Evolutionary conservation across 2,797 vertebrate genomes (phyloP).

Genomic region (Merluccius polli): DNA sequence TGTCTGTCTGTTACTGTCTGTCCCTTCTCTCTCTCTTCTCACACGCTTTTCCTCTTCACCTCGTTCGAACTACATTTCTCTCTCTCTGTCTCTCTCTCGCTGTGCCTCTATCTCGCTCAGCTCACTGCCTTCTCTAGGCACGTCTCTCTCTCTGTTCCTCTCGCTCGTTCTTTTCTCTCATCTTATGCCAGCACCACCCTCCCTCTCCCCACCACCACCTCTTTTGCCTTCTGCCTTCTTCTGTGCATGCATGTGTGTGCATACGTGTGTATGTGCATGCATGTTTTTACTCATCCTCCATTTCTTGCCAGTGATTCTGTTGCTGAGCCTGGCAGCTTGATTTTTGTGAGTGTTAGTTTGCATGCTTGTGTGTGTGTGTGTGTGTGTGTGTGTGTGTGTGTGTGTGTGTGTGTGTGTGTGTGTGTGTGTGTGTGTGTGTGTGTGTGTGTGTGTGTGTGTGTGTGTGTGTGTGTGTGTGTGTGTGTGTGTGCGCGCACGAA

Average conservation of each 20-base stretch:
- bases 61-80: too few species aligned
- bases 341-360: not conserved
- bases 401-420: not conserved
- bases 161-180: not conserved
- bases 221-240: not conserved
- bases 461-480: slow-evolving; percentile 2
- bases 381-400: not conserved
- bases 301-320: slow-evolving; percentile 27
- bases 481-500: not conserved
- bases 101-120: not conserved
- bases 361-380: not conserved
- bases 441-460: slow-evolving; percentile 2
- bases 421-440: slow-evolving; percentile 10
- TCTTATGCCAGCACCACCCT: not conserved
- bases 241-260: slow-evolving; percentile 5
- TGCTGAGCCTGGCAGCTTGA: slow-evolving; percentile 21
- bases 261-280: slow-evolving; percentile 18
- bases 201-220: not conserved
- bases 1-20: not conserved
- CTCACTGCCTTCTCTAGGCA: too few species aligned
- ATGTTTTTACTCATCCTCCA: slow-evolving; percentile 43
- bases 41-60: not conserved
- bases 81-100: slow-evolving; percentile 12
- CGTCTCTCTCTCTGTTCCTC: not conserved
- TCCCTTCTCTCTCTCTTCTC: not conserved